phyloP scores from a whole-genome alignment of 2,888 invertebrate species.

The Philonicus albiceps region DNA sequence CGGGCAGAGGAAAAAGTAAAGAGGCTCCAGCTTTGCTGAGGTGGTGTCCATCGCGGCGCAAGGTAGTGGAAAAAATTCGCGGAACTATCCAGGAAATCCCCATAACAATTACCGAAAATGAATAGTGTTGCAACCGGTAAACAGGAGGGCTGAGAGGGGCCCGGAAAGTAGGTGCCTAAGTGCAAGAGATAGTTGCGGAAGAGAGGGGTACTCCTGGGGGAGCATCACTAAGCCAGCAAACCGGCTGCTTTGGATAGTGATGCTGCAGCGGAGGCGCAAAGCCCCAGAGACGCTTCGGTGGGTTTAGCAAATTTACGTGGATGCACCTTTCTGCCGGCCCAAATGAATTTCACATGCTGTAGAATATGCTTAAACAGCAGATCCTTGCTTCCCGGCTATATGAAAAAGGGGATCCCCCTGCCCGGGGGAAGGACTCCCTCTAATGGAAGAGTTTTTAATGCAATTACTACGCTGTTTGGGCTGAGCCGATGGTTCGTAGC shows the following conservation, averaged over 20 bases:
- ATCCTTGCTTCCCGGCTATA: not conserved
- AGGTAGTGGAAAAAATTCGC: not conserved
- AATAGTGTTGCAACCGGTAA: constrained; percentile 26
- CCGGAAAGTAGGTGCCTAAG: not conserved
- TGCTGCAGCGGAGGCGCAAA: not conserved
- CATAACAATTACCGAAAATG: constrained; percentile 40
- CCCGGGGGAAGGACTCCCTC: not conserved
- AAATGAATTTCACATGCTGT: constrained; percentile 20
- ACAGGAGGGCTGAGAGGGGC: not conserved
- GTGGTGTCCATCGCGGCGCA: constrained; percentile 7
- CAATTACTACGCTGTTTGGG: constrained; percentile 39
- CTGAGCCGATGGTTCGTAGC: not conserved
- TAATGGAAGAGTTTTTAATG: constrained; percentile 43
- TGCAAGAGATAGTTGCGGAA: constrained; percentile 10
- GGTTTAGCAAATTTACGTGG: constrained; percentile 37
- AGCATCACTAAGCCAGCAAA: not conserved
- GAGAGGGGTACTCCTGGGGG: not conserved
- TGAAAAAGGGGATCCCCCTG: not conserved
- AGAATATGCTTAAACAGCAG: constrained; percentile 38
- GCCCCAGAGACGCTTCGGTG: constrained; percentile 10
- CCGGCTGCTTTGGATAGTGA: not conserved
- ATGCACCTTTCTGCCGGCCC: constrained; percentile 23
- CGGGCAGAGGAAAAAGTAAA: not conserved
- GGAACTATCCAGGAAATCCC: constrained; percentile 33
- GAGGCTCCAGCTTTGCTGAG: not conserved